A percentile compares a stretch with the other conserved stretches of the same genome.
Conservation (phyloP, 2,888 invertebrate genomes). For the Agelastica alni region DNA sequence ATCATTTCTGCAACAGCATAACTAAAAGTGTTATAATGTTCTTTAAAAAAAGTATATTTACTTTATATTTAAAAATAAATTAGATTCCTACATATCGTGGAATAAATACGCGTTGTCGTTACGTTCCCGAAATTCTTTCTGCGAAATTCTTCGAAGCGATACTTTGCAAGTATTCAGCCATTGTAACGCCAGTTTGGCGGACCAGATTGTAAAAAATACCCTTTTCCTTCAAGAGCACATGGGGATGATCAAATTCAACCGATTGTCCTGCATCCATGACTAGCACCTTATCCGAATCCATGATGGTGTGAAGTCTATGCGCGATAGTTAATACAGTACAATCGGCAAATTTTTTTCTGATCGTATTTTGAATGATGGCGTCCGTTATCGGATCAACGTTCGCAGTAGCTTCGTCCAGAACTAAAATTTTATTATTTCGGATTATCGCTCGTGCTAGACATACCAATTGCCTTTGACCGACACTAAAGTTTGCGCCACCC, state of each 20-base stretch:
- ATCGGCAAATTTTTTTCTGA: conserved; percentile 69
- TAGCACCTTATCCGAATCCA: conserved; percentile 59
- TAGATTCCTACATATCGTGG: no score
- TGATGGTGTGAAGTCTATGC: neutral
- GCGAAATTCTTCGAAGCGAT: no score
- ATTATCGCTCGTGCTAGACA: conserved; percentile 66
- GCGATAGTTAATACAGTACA: conserved; percentile 64
- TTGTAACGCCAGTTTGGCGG: neutral
- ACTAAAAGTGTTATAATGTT: no score
- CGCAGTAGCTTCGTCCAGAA: conserved; percentile 73
- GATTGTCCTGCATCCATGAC: conserved; percentile 77
- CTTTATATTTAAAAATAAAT: no score
- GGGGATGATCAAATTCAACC: conserved; percentile 76
- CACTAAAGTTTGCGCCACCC: conserved; percentile 58
- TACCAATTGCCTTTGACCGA: conserved; percentile 65
- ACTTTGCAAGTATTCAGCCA: neutral
- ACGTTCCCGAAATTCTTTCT: no score
- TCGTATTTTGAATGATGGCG: conserved; percentile 76
- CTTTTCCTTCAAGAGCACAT: conserved; percentile 56
- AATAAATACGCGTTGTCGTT: no score
- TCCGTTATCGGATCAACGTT: conserved; percentile 80
- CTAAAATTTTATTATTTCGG: conserved; percentile 51
- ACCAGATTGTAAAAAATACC: neutral
- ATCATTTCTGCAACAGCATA: no score
- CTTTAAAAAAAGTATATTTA: no score